Base-by-base conservation (phyloP, 2,113 vertebrate genomes). In the Thomomys bottae region DNA sequence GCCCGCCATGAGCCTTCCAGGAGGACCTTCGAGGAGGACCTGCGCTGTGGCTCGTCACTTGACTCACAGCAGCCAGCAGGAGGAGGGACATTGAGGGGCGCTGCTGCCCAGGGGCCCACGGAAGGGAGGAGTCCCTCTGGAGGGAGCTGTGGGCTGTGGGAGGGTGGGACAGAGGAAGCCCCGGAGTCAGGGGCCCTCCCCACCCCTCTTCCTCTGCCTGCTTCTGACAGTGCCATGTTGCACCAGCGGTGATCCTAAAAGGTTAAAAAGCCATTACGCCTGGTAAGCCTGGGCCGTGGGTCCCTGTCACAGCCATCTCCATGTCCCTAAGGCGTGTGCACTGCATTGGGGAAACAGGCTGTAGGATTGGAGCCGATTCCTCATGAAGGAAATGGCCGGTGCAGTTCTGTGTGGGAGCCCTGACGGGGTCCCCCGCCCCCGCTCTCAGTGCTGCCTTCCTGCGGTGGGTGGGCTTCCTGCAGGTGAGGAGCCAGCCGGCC, bases 231-330 rank as follows among this genome's bases (percentile, higher is more conserved):
- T 72, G 77, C 84, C 72, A 73, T 91, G 93, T 84, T 83, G 86
- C 82, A 92, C 89, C 95, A 90, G 64, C 61, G 30, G 95, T 96
- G 92, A 96, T 93, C 89, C 92, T 70, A 91, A 95, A 94, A 97
- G 96, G 97, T 97, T 96, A 95, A 97, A 97, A 97, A 96, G 96
- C 94, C 89, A 94, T 96, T 97, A 95, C 96, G 97, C 93, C 95
- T 97, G 94, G 91, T 97, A 95, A 96, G 97, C 93, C 95, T 97
- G 94, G 91, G 91, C 97, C 92, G 75, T 78, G 92, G 88, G 94
- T 97, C 96, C 96, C 86, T 96, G 88, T 96, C 96, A 96, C 97
- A 96, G 96, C 96, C 96, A 93, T 96, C 96, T 97, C 96, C 95
- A 97, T 96, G 96, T 97, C 95, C 93, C 94, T 91, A 90, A 97